Base-by-base conservation (phyloP, 2,888 invertebrate genomes). In the Lordiphosa andalusiaca region DNA sequence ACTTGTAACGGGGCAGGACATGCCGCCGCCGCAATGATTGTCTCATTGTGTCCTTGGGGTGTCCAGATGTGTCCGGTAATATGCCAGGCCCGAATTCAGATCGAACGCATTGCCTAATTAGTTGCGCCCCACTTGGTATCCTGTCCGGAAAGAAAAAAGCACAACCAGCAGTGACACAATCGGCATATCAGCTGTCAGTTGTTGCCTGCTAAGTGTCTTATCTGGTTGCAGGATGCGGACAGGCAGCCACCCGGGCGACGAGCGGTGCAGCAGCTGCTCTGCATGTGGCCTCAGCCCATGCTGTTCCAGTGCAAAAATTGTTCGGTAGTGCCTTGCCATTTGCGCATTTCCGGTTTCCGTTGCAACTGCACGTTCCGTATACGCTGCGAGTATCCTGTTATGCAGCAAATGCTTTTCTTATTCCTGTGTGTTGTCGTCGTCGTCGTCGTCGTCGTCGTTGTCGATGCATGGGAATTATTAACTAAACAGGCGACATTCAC, bases 291-390 rank as follows among this genome's bases (percentile, higher is more conserved):
- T 50, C 33, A 42, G 44, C 41, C 42, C 58, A 53, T 50, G 55
- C 52, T 47, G 46, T 47, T 49, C 44, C 53, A 38, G 73, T 56
- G 44, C 64, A 75, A 75, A 75, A 80, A 80, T 82, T 82, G 62
- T 64, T 73, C 62, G 78, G 75, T 74, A 82, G 75, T 78, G 67
- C 77, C 67, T 66, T 78, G 81, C 73, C 69, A 83, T 86, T 86
- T 87, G 83, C 86, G 86, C 86, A 86, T 86, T 86, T 86, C 85
- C 87, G 78, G 85, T 69, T 85, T 85, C 83, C 86, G 76, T 68
- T 78, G 70, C 80, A 75, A 61, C 56, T 67, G 67, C 84, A 73
- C 67, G 78, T 76, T 53, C 63, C 61, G 64, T 66, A 70, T 71
- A 71, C 58, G 69, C 69, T 59, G 68, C 75, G 69, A 71, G 71